Base-by-base conservation (phyloP, 2,113 vertebrate genomes). In the Serinus canaria region DNA sequence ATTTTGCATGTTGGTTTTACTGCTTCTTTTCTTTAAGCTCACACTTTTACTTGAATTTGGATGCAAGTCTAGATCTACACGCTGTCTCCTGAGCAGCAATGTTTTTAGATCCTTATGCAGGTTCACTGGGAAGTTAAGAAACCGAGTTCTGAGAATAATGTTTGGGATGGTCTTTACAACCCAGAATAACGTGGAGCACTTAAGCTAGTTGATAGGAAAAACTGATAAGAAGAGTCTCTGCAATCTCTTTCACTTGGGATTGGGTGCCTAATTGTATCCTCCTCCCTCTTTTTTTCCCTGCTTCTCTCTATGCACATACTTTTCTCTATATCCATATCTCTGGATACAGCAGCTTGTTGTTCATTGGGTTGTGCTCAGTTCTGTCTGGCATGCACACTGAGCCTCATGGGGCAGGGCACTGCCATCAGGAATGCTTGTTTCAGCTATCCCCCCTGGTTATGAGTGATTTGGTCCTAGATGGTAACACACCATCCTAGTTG, bases 221-320 rank as follows among this genome's bases (percentile, higher is more conserved):
- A 55, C 23, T 46, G 30, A 15, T 22, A 35, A 70, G 39, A 80
- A 78, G 53, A 17, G 10, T 67, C 15, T 63, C 52, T 92, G 27
- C 18, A 58, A 1, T 86, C 37, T 47, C 23, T 69, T 78, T 49
- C 0, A 0, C 28, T 77, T 66, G 79, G 25, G 60, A 31, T 56
- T 75, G 15, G 3, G 6, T 75, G 13, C 25, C 28, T 73, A 19
- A 28, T 25, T 66, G 25, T 46, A 53, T 81, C 27, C 6, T 49
- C 12, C 20, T 85, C 17, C 14, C 5, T 33, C 10, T 35, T 23
- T 49, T 17, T 8, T 3, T 3, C 6, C 3, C 3, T 0, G 0
- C 25, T 69, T 77, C n/a, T 52, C 1, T 53, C 22, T 59, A 20
- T 49, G 41, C 18, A 16, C 6, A 2, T 11, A 35, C 6, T 24